These are phyloP conservation scores for Tinamus major DNA, from an alignment of 2,797 vertebrate species.

Conservation along the genomic window DNA sequence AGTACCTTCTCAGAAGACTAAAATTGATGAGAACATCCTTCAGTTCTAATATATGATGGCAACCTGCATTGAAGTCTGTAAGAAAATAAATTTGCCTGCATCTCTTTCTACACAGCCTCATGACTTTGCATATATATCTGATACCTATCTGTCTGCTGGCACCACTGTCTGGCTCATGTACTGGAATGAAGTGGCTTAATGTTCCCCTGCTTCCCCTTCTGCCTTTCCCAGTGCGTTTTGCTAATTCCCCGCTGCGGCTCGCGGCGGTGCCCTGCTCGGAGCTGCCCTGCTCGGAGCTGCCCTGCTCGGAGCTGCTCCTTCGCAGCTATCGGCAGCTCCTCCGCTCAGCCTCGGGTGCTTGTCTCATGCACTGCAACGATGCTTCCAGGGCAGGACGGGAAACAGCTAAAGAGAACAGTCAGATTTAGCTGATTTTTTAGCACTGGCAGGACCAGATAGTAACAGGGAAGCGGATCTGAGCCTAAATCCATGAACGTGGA, in stretches of 20 bases:
- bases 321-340: not conserved
- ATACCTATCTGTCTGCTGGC: not conserved
- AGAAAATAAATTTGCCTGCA: not conserved
- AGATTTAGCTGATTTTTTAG: not conserved
- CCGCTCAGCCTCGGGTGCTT: not conserved
- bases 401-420: not conserved
- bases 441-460: not conserved
- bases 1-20: not conserved
- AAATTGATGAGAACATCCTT: not conserved
- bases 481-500: not conserved
- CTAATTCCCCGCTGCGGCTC: not conserved
- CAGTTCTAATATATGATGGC: not conserved
- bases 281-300: not conserved
- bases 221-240: not conserved
- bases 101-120: not conserved
- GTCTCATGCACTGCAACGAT: not conserved
- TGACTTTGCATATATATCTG: not conserved
- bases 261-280: not conserved
- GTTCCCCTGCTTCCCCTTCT: not conserved
- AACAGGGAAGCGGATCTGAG: not conserved
- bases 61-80: not conserved
- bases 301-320: fast-evolving
- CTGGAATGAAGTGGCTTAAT: not conserved
- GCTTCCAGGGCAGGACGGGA: not conserved
- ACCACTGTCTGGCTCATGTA: not conserved